Evolutionary conservation across 2,113 vertebrate species (phyloP), one percentile per base, ranked within the genome.

Genomic region (Oncorhynchus masou): DNA sequence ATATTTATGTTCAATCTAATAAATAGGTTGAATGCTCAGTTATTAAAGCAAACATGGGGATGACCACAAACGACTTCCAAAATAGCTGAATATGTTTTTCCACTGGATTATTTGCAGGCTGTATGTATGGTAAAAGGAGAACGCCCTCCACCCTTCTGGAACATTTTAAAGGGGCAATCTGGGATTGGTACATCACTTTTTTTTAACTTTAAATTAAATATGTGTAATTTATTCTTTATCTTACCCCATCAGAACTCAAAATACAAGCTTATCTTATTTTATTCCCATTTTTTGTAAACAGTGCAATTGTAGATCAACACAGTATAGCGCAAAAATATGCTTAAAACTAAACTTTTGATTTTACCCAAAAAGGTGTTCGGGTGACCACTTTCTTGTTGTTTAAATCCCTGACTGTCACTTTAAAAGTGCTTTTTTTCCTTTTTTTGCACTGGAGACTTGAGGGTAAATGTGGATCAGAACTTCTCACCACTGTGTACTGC

Each of bases 21-120:
- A 39, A 54, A 19, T 19, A 13, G 6, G 25, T 67, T n/a, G 13
- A 49, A 48, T 45, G 27, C 59, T 66, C 62, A 49, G 45, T 84
- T 70, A 39, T 88, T 85, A 84, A 76, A 77, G 81, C 74, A 83
- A 90, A 87, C 83, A 85, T 62, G 83, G 81, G 75, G 81, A 84
- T 70, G 75, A 71, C 85, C 80, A 81, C 81, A 86, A 89, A 86
- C 77, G 74, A 77, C 76, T 70, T 86, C 81, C 73, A 77, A 90
- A 88, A 82, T 77, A 86, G 83, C 83, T 78, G 79, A 80, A 74
- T 66, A 73, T 82, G 54, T 83, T 89, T 86, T 81, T 83, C 88
- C 87, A 79, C 80, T 81, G 70, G 73, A 51, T 74, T 80, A 71
- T 77, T 1, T 54, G 12, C 15, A 54, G 39, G 51, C 16, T 80